These are phyloP conservation scores for Tribolium freemani DNA, from an alignment of 2,888 invertebrate genomes.

Conservation along the genomic window DNA sequence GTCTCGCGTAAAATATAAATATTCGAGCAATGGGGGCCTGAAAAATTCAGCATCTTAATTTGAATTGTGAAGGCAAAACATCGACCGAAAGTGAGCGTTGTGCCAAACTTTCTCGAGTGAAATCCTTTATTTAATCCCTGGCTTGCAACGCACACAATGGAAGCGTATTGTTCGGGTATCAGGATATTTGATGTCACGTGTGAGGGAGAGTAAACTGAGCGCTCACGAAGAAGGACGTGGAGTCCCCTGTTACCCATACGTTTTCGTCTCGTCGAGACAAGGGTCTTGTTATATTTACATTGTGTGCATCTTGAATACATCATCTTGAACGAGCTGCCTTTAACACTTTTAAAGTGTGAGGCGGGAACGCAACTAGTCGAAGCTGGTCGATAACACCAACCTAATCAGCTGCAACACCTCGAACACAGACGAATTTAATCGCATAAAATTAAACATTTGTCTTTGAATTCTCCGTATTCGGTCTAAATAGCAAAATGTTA, in stretches of 20 bases:
- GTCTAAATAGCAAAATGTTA: too few species aligned
- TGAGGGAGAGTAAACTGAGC: neutral
- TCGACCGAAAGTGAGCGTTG: neutral
- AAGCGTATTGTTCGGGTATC: neutral
- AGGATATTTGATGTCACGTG: conserved; percentile 36
- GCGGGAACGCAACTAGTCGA: neutral
- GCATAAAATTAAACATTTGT: too few species aligned
- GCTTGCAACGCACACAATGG: conserved; percentile 15
- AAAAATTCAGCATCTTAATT: conserved; percentile 16
- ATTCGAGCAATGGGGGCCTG: neutral
- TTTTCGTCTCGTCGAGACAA: conserved; percentile 40
- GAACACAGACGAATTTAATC: too few species aligned
- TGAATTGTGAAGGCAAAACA: neutral
- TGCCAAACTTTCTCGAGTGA: conserved; percentile 25
- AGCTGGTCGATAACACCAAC: neutral
- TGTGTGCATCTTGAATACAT: conserved; percentile 13
- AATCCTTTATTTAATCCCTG: conserved; percentile 37
- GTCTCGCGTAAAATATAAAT: conserved; percentile 1
- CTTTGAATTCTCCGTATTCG: too few species aligned
- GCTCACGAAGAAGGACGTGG: neutral
- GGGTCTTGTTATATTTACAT: conserved; percentile 46
- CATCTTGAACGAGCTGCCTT: neutral
- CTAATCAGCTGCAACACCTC: neutral
- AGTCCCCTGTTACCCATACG: conserved; percentile 38
- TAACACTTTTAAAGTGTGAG: neutral